A percentile compares a stretch with the other conserved stretches of the same genome.
Conservation (phyloP, 2,888 invertebrate species). For the Eumerus sabulonum region DNA sequence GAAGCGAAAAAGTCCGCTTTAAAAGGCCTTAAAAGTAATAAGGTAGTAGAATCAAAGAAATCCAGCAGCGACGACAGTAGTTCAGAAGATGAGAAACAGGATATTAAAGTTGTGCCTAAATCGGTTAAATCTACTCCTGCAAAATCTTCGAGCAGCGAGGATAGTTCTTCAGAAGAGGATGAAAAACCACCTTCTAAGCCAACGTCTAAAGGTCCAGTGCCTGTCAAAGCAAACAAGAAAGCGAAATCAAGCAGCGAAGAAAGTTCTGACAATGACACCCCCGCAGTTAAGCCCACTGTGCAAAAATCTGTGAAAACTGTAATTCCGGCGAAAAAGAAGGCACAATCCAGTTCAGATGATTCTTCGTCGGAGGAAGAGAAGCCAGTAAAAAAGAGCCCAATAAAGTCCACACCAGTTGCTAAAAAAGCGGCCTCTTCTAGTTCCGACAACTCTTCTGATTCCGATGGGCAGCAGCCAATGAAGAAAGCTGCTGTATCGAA, state of each 20-base stretch:
- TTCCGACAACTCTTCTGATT: slow-evolving; percentile 57
- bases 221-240: slow-evolving; percentile 57
- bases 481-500: slow-evolving; percentile 70
- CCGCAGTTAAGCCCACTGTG: slow-evolving; percentile 72
- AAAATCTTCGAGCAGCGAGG: slow-evolving; percentile 78
- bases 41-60: slow-evolving; percentile 2
- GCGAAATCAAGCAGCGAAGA: slow-evolving; percentile 71
- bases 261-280: slow-evolving; percentile 72
- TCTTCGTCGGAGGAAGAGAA: slow-evolving; percentile 71
- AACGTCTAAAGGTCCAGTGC: slow-evolving; percentile 33
- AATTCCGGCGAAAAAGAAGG: slow-evolving; percentile 73
- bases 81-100: slow-evolving; percentile 52
- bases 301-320: slow-evolving; percentile 73
- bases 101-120: slow-evolving; percentile 14
- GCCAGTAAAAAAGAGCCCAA: slow-evolving; percentile 46
- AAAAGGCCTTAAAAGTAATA: too few relatives aligned
- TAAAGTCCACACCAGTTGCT: slow-evolving; percentile 54
- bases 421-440: slow-evolving; percentile 66
- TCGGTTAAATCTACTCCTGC: slow-evolving; percentile 72
- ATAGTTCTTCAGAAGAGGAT: slow-evolving; percentile 77
- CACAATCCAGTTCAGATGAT: slow-evolving; percentile 77
- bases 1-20: slow-evolving; percentile 40
- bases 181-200: slow-evolving; percentile 71
- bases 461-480: slow-evolving; percentile 68
- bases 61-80: slow-evolving; percentile 74